Evolutionary conservation across 2,888 invertebrate genomes (phyloP).

Genomic region (Machimus rusticus): DNA sequence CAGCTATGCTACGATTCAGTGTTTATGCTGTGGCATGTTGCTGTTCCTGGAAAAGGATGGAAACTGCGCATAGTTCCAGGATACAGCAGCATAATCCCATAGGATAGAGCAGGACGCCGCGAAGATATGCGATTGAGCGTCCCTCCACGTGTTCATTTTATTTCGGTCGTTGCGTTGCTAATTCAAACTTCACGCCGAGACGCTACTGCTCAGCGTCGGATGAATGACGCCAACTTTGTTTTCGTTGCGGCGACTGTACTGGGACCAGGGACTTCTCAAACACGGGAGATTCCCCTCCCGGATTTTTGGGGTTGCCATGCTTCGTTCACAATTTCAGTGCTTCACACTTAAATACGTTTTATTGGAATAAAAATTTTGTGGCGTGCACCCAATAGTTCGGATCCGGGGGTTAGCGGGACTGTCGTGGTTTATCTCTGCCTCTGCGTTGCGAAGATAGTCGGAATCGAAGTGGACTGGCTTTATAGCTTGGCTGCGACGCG

Average conservation of each 20-base stretch:
- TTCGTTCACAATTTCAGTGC: neutral
- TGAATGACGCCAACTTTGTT: conserved; percentile 19
- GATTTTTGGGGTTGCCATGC: neutral
- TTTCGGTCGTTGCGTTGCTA: neutral
- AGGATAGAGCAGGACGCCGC: neutral
- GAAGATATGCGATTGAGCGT: neutral
- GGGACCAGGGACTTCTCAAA: neutral
- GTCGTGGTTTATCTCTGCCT: neutral
- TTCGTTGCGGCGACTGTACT: conserved; percentile 19
- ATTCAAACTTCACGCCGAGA: neutral
- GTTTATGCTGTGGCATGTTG: neutral
- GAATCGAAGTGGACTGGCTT: neutral
- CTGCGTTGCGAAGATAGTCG: neutral
- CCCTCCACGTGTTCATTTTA: neutral
- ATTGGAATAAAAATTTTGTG: neutral
- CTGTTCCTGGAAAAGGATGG: neutral
- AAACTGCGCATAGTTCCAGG: neutral
- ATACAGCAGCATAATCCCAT: neutral
- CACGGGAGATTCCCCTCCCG: neutral
- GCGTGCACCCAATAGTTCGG: neutral
- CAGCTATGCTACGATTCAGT: neutral
- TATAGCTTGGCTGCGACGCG: neutral
- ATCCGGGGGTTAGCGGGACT: no score
- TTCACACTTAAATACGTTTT: no score
- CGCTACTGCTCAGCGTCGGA: conserved; percentile 5